phyloP scores from a whole-genome alignment of 1,140 invertebrate species.

The Chironomus striatipennis region DNA sequence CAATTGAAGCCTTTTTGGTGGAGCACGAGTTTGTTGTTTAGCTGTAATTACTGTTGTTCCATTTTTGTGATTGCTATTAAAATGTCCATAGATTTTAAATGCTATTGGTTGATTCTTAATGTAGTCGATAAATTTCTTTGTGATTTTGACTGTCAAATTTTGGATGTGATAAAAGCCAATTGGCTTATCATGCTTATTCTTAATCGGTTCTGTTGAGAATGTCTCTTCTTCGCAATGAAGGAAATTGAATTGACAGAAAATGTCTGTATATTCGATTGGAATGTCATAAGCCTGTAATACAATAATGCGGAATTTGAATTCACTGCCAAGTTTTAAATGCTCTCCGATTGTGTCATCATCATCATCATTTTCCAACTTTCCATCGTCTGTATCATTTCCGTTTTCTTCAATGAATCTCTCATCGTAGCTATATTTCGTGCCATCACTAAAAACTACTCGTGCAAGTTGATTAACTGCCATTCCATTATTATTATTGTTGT shows the following conservation, averaged over 20 bases:
- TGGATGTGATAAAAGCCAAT: conserved; percentile 97
- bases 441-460: conserved; percentile 72
- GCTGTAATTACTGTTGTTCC: conserved; percentile 50
- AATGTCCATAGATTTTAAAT: conserved; percentile 98
- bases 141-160: conserved; percentile 97
- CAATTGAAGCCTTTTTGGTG: conserved; percentile 82
- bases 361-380: conserved; percentile 48
- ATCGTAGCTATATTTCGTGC: conserved; percentile 48
- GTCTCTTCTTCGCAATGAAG: conserved; percentile 96
- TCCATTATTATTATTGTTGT: conserved; percentile 57
- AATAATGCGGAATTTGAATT: conserved; percentile 95
- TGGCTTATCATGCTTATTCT: conserved; percentile 86
- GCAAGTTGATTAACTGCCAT: conserved; percentile 81
- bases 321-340: conserved; percentile 78
- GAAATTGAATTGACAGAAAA: conserved; percentile 99
- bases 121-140: conserved; percentile 95
- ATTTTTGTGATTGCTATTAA: conserved; percentile 88
- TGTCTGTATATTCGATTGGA: conserved; percentile 92
- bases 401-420: conserved; percentile 67
- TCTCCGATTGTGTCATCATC: conserved; percentile 75
- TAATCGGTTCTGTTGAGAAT: conserved; percentile 97
- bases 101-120: conserved; percentile 94
- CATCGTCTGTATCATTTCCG: conserved; percentile 54
- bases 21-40: conserved; percentile 62
- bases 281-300: conserved; percentile 93